Evolutionary conservation across 2,888 invertebrate species (phyloP).

Genomic region (Tetranychus truncatus): DNA sequence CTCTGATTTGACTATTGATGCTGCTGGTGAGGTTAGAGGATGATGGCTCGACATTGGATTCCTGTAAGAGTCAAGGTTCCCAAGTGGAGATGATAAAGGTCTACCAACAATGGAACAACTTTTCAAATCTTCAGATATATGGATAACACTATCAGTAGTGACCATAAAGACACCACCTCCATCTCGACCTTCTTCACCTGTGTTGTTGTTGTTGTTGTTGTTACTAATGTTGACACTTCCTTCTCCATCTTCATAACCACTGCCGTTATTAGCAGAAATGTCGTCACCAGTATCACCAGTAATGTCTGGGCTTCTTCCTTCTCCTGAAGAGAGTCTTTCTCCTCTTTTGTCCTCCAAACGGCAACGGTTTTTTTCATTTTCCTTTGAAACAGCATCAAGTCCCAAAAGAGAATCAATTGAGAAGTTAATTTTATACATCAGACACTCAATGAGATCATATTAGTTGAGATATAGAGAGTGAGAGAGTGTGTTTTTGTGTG

Average conservation of each 20-base stretch:
- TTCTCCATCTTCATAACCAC: not conserved
- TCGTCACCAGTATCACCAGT: not conserved
- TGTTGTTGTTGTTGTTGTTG: no score
- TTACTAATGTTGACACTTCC: not conserved
- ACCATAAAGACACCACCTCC: no score
- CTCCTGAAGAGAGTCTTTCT: no score
- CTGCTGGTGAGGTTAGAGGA: not conserved
- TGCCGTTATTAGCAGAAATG: not conserved
- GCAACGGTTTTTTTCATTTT: not conserved
- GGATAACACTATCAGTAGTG: no score
- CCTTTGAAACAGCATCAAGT: not conserved
- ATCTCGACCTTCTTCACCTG: no score
- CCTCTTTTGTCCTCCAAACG: not conserved
- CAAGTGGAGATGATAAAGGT: no score
- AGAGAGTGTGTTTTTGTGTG: no score
- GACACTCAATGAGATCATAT: constrained; percentile 8
- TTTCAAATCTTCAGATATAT: no score
- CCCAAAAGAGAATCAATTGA: constrained; percentile 6
- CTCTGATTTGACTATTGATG: not conserved
- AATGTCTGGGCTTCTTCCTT: not conserved
- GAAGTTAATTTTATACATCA: constrained; percentile 8
- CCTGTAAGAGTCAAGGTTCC: no score
- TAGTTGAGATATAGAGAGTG: not conserved
- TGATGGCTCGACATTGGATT: no score
- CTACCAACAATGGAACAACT: no score